Conservation (phyloP, 2,797 vertebrate species). For the Betta splendens region DNA sequence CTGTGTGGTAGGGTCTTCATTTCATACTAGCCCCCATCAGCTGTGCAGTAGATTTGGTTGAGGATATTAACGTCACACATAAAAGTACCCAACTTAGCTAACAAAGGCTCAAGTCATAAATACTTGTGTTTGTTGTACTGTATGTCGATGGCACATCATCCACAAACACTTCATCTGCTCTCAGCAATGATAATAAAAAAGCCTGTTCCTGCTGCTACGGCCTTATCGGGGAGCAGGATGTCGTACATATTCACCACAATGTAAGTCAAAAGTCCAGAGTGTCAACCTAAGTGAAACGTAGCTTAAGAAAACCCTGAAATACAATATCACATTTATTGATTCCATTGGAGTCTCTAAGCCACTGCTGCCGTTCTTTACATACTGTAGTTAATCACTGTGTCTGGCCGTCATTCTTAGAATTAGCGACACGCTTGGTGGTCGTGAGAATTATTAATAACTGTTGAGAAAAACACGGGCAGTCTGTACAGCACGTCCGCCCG, state of each 20-base stretch:
- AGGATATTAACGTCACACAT: not conserved
- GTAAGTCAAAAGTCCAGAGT: not conserved
- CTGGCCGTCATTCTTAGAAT: not conserved
- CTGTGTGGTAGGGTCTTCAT: no score
- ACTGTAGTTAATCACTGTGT: constrained; percentile 6
- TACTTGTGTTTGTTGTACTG: not conserved
- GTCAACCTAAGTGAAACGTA: constrained; percentile 7
- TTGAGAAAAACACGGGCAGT: constrained; percentile 45
- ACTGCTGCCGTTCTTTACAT: not conserved
- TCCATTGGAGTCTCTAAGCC: constrained; percentile 9
- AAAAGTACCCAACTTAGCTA: not conserved
- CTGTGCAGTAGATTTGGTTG: not conserved
- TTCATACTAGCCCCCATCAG: no score
- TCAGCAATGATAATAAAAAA: constrained; percentile 6
- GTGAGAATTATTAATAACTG: not conserved
- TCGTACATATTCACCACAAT: constrained; percentile 13
- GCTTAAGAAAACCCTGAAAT: constrained; percentile 1
- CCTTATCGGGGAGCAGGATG: not conserved
- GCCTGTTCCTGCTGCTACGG: constrained; percentile 6
- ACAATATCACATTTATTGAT: constrained; percentile 17
- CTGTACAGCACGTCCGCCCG: constrained; percentile 27
- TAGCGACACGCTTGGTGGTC: not conserved
- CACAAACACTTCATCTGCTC: not conserved
- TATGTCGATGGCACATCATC: not conserved
- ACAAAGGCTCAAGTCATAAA: not conserved